Evolutionary conservation across 1,140 invertebrate genomes (phyloP), one percentile per base, ranked within the genome.

Genomic region (Aphelenchoides avenae): DNA sequence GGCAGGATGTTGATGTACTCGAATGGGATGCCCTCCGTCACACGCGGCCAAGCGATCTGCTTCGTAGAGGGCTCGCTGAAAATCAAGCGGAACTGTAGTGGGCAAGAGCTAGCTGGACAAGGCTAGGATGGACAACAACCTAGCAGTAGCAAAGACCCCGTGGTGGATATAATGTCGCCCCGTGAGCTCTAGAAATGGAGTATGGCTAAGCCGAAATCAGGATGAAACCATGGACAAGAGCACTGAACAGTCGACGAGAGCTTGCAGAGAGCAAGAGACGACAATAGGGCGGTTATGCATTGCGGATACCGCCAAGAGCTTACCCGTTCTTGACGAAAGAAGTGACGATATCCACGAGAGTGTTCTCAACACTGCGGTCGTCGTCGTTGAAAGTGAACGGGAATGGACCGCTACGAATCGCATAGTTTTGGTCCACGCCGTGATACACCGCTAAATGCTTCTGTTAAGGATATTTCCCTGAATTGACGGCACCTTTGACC

Each of bases 291-390:
- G 30, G 26, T 40, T 24, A 37, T 24, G n/a, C n/a, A 26, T 6
- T 34, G 22, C 39, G 29, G 30, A 37, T 42, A 64, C 18, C 22
- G 1, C 41, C 51, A 15, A 66, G 34, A 60, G 13, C 33, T 37
- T 30, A 34, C 59, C 43, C 33, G 11, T 11, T 66, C 9, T 66
- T 51, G 11, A 61, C 61, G 27, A 61, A 61, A 27, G 27, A 44
- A 20, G 42, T 30, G 20, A 61, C 27, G 1, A 47, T 20, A 18
- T 5, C 31, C n/a, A 58, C 24, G 5, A 61, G 22, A 13, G 24
- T 37, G 5, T 20, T 24, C 37, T 41, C 20, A 30, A 55, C 51
- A 7, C 36, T 11, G 5, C 24, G 24, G 29, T 61, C 58, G 1
- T 22, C 44, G 15, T 27, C 55, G 9, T 53, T 15, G 1, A 24